A percentile compares a stretch with the other conserved stretches of the same genome.
phyloP scores from a whole-genome alignment of 2,797 vertebrate genomes.

The Psittacula derbiana region DNA sequence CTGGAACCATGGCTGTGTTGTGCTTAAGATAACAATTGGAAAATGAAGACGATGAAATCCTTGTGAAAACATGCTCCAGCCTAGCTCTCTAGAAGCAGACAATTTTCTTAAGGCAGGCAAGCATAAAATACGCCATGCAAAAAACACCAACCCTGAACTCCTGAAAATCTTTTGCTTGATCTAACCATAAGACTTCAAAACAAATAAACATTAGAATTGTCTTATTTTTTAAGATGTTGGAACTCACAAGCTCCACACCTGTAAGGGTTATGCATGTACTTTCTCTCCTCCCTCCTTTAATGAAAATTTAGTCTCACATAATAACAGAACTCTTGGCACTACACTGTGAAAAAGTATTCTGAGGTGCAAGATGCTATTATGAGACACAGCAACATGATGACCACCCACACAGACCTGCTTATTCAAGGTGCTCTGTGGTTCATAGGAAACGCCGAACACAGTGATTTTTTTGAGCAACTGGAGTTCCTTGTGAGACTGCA shows the following conservation, averaged over 20 bases:
- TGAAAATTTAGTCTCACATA: background rate
- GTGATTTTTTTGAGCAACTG: background rate
- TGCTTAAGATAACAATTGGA: background rate
- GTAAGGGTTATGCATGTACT: background rate
- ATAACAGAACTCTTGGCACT: background rate
- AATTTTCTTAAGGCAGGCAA: background rate
- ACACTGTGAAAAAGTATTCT: background rate
- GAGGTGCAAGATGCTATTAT: background rate
- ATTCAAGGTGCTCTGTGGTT: background rate
- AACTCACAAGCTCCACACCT: background rate
- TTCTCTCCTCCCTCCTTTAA: background rate
- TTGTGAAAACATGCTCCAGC: background rate
- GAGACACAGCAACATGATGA: background rate
- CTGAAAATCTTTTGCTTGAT: background rate
- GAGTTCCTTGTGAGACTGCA: background rate
- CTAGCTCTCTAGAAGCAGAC: background rate
- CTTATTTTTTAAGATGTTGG: background rate
- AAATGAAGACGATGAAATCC: background rate
- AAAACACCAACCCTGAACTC: background rate
- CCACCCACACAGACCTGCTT: background rate
- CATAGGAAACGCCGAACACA: accelerated
- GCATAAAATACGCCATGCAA: background rate
- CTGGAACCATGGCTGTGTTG: background rate
- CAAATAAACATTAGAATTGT: background rate
- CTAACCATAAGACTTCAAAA: background rate